Evolutionary conservation across 2,113 vertebrate genomes (phyloP), one percentile per base, ranked within the genome.

Genomic region (Aptenodytes forsteri): DNA sequence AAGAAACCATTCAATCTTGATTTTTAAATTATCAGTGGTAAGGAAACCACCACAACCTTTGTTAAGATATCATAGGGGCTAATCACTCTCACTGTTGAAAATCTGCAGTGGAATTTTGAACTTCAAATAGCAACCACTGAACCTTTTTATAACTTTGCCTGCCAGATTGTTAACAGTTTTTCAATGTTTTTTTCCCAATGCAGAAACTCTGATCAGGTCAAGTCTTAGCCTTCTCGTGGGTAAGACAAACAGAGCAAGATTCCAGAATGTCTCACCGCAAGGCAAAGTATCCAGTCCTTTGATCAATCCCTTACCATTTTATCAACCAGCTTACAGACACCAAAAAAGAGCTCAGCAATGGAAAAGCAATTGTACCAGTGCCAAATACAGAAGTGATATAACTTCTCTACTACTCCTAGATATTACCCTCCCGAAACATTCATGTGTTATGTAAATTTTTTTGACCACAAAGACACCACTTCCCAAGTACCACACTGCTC

Each of bases 191-290:
- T 87, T 52, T 73, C 83, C 73, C 84, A 83, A 1, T 72, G 70
- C 56, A 93, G 90, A 95, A 66, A 85, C 87, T 94, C 93, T 83
- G 93, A 93, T 97, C 90, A 91, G 87, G 84, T 95, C 96, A 94
- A 94, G 82, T 36, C 62, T 69, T 72, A 91, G 38, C 40, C 47
- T 95, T 76, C 85, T 93, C 78, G 77, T 58, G 93, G 90, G 84
- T 90, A 97, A 96, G 78, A 95, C 77, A 97, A 97, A 97, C 95
- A 95, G 36, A 94, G 56, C 40, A 90, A 76, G 90, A 97, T 96
- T 95, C 93, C 93, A 95, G 81, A 95, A 96, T 65, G 97, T 97
- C 97, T 97, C 87, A 95, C 96, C 91, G 0, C 97, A 96, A 96
- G 44, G 58, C 87, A 75, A 90, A 97, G 66, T 34, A 91, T 83